Evolutionary conservation across 2,888 invertebrate genomes (phyloP).

Genomic region (Ophonus ardosiacus): DNA sequence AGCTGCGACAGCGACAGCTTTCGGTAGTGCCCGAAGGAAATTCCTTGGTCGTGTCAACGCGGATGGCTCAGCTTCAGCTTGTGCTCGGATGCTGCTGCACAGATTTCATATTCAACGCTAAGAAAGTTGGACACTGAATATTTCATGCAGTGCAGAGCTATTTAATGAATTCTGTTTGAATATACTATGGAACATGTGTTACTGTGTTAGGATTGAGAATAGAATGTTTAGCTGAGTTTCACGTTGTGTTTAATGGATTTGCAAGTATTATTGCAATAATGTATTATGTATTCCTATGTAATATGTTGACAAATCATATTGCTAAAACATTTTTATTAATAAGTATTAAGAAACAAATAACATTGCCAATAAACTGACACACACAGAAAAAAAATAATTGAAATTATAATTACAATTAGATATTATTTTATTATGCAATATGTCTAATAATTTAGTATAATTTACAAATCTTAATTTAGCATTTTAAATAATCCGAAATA

Average conservation of each 20-base stretch:
- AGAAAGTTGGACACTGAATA: slow-evolving; percentile 25
- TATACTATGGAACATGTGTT: not conserved
- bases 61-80: not conserved
- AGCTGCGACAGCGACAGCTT: not conserved
- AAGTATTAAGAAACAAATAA: no score
- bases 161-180: slow-evolving; percentile 14
- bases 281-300: not conserved
- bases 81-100: slow-evolving; percentile 12
- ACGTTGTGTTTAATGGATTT: not conserved
- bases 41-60: not conserved
- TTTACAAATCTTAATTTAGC: no score
- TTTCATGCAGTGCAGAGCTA: not conserved
- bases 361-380: no score
- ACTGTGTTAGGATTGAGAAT: not conserved
- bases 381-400: no score
- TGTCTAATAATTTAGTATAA: no score
- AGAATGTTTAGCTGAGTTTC: not conserved
- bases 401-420: no score
- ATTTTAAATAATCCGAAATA: no score
- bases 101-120: slow-evolving; percentile 18
- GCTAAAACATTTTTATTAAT: not conserved
- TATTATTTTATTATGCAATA: no score
- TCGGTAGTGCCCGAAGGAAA: not conserved
- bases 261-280: not conserved
- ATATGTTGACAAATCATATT: not conserved